A percentile compares a stretch with the other conserved stretches of the same genome.
These are phyloP conservation scores for Drosophila eugracilis DNA, from an alignment of 1,140 invertebrate species.

Conservation along the genomic window DNA sequence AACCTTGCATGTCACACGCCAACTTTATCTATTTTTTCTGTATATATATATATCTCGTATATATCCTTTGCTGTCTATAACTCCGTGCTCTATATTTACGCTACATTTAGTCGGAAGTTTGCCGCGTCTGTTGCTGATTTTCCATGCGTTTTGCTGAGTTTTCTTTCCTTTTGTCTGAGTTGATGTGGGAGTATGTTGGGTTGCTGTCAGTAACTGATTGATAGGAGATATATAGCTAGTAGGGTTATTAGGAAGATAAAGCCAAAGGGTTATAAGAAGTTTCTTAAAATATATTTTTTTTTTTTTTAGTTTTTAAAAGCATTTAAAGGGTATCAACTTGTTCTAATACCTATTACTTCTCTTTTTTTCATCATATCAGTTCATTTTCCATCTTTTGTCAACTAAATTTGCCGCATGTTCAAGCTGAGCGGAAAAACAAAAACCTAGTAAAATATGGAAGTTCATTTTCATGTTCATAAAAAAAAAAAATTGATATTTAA, in stretches of 20 bases:
- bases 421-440: conserved; percentile 17
- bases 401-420: conserved; percentile 45
- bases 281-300: no score
- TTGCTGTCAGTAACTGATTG: conserved; percentile 12
- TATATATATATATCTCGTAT: conserved; percentile 5
- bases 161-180: conserved; percentile 19
- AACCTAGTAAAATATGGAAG: not conserved
- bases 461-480: conserved; percentile 47
- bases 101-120: conserved; percentile 61
- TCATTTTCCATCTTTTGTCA: conserved; percentile 19
- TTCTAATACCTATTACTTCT: not conserved
- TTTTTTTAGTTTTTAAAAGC: no score
- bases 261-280: no score
- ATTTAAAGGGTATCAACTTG: not conserved
- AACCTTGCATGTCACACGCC: conserved; percentile 74
- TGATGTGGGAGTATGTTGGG: not conserved
- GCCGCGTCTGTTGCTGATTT: conserved; percentile 22
- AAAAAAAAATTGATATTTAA: conserved; percentile 65
- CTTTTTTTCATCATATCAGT: not conserved
- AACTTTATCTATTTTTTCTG: conserved; percentile 21
- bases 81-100: conserved; percentile 66
- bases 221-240: not conserved
- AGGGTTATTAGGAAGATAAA: no score
- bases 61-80: conserved; percentile 27
- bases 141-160: conserved; percentile 30